Percentiles rank a stretch among this genome's conserved stretches.
Conservation (phyloP, 2,797 vertebrate species). For the Karalla daura region DNA sequence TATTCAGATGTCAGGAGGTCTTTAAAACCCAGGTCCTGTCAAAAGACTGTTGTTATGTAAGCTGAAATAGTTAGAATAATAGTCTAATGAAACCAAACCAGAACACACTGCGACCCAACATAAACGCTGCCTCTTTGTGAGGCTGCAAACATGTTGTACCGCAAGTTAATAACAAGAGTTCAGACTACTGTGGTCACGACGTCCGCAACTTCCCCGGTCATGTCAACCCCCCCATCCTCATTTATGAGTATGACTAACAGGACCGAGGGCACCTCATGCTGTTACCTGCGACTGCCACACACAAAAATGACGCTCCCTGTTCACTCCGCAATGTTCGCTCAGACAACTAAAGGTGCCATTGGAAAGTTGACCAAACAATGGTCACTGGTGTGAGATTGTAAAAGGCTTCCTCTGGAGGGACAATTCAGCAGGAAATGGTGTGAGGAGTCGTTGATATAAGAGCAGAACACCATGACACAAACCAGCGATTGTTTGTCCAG, state of each 20-base stretch:
- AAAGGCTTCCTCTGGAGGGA: no score
- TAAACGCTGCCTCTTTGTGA: background rate
- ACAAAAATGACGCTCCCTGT: background rate
- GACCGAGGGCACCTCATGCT: background rate
- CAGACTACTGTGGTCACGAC: background rate
- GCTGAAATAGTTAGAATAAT: no score
- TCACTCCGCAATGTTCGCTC: background rate
- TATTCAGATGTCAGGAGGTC: no score
- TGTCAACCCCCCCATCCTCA: background rate
- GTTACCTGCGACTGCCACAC: background rate
- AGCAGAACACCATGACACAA: no score
- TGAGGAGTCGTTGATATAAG: no score
- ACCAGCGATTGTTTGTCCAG: no score
- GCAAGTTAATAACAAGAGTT: background rate
- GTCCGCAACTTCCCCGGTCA: background rate
- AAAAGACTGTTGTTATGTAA: no score
- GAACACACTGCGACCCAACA: background rate
- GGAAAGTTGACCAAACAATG: no score
- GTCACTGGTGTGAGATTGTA: no score
- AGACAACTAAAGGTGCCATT: no score
- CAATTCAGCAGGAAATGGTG: no score
- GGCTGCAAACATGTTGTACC: background rate
- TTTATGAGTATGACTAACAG: background rate
- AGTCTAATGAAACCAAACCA: background rate
- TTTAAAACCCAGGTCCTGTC: no score